Conservation (phyloP, 1,140 invertebrate species). For the Cherax destructor region DNA sequence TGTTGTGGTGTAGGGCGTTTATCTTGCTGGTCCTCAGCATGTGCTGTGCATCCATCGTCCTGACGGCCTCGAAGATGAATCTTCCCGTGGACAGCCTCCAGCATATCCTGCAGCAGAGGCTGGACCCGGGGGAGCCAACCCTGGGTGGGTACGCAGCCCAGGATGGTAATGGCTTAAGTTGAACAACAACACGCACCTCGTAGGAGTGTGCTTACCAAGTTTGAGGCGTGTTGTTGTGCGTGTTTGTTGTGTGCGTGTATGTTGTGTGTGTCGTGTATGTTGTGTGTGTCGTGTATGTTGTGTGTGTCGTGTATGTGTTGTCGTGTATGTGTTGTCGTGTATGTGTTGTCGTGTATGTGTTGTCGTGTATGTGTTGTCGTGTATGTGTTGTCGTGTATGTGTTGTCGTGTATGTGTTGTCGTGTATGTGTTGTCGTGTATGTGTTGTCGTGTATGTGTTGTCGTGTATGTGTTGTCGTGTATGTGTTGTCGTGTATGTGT, state of each 20-base stretch:
- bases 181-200: background rate
- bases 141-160: background rate
- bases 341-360: too few relatives aligned
- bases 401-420: too few relatives aligned
- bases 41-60: conserved; percentile 17
- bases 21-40: background rate
- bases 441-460: too few relatives aligned
- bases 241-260: background rate
- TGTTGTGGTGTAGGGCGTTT: conserved; percentile 18
- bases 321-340: too few relatives aligned
- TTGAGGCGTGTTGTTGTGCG: background rate
- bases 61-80: background rate
- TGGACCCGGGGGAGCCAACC: conserved; percentile 20
- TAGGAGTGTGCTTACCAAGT: background rate
- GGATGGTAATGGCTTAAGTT: conserved; percentile 16
- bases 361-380: too few relatives aligned
- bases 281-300: too few relatives aligned
- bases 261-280: too few relatives aligned
- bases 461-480: too few relatives aligned
- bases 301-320: too few relatives aligned
- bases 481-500: too few relatives aligned
- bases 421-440: too few relatives aligned
- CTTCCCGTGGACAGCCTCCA: conserved; percentile 12
- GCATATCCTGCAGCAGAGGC: background rate
- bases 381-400: too few relatives aligned